Percentiles rank a stretch among this genome's conserved stretches.
These are phyloP conservation scores for Falco biarmicus DNA, from an alignment of 2,797 vertebrate species.

Conservation along the genomic window DNA sequence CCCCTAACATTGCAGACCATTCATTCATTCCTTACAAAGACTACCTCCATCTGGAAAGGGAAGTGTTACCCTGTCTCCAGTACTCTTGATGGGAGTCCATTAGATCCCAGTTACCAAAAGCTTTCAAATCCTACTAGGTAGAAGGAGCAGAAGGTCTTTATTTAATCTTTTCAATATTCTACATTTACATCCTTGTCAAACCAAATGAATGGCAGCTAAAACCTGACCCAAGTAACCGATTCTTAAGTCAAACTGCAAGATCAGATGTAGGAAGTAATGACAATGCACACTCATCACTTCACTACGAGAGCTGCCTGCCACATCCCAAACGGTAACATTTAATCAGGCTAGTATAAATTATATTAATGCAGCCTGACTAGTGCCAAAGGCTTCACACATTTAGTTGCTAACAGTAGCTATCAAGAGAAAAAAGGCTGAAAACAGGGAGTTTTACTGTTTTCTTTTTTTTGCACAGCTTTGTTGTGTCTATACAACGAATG, in stretches of 20 bases:
- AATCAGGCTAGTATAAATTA: neutral
- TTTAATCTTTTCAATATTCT: neutral
- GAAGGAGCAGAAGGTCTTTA: neutral
- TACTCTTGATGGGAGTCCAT: neutral
- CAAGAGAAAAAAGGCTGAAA: constrained; percentile 35
- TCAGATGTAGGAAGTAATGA: neutral
- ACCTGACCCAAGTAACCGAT: neutral
- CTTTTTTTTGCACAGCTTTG: neutral
- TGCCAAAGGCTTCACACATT: constrained; percentile 36
- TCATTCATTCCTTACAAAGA: neutral
- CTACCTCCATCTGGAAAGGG: neutral
- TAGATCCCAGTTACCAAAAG: neutral
- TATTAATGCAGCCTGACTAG: constrained; percentile 24
- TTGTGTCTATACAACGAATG: neutral
- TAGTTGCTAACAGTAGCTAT: neutral
- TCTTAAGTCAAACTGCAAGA: neutral
- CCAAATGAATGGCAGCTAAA: neutral
- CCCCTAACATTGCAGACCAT: accelerated
- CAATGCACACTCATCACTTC: neutral
- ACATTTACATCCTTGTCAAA: neutral
- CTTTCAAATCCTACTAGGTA: neutral
- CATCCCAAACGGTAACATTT: neutral
- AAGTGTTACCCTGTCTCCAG: neutral
- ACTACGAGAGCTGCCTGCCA: neutral
- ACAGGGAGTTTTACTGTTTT: neutral